Conservation (phyloP, 2,113 vertebrate genomes). For the Malurus cyaneus region DNA sequence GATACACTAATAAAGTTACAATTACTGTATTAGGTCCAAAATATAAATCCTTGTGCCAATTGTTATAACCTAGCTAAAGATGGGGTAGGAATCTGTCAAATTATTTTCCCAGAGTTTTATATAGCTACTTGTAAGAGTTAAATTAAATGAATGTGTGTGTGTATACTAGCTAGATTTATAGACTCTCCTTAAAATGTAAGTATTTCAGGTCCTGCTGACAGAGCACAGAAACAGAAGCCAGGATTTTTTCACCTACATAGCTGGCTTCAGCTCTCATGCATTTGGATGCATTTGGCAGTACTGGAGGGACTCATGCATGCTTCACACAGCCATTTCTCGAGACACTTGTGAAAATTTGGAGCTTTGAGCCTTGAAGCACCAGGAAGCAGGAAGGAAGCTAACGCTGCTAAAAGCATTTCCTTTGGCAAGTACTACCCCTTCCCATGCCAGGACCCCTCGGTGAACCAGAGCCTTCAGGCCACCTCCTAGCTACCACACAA, state of each 20-base stretch:
- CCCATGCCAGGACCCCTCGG: background rate
- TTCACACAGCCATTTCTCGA: background rate
- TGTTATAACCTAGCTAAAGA: background rate
- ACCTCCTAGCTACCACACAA: background rate
- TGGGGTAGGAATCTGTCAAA: background rate
- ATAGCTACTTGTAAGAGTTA: background rate
- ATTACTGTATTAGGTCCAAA: background rate
- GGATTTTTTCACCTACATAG: background rate
- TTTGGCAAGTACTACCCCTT: background rate
- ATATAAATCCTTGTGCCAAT: background rate
- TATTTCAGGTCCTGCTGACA: background rate
- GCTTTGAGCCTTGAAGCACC: background rate
- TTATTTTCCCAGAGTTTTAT: background rate
- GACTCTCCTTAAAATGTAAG: background rate
- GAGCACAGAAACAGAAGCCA: background rate
- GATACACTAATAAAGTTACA: background rate
- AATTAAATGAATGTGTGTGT: background rate
- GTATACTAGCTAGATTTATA: constrained; percentile 3
- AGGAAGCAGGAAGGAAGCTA: background rate
- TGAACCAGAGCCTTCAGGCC: background rate
- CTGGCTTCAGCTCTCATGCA: background rate
- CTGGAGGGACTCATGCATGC: background rate
- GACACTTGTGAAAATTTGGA: background rate
- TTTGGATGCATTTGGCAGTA: background rate
- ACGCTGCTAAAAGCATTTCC: background rate